Evolutionary conservation across 1,140 invertebrate genomes (phyloP).

Genomic region (Thereuonema tuberculata): DNA sequence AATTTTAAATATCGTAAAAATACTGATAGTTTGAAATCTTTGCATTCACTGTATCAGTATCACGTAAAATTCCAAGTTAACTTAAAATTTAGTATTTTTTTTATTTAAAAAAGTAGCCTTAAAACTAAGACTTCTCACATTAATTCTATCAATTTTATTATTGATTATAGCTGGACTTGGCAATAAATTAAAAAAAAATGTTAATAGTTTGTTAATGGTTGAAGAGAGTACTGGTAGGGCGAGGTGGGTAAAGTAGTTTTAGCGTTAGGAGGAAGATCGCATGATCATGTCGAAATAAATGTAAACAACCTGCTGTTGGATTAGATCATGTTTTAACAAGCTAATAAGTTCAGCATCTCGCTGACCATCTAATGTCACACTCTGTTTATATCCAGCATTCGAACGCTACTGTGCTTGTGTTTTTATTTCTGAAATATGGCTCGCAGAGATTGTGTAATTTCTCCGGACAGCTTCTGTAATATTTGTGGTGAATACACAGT

Average conservation of each 20-base stretch:
- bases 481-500: conserved; percentile 10
- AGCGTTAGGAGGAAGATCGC: neutral
- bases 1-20: no score
- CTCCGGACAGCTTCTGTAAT: conserved; percentile 8
- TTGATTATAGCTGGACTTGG: neutral
- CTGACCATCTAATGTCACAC: neutral
- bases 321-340: conserved; percentile 5
- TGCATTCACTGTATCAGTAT: no score
- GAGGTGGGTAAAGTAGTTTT: neutral
- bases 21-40: no score
- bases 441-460: conserved; percentile 5
- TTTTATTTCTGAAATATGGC: conserved; percentile 7
- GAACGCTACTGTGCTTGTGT: conserved; percentile 5
- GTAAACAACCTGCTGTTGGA: neutral
- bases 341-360: conserved; percentile 1
- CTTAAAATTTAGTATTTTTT: neutral
- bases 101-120: neutral
- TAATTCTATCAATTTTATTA: neutral
- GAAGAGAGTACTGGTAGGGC: neutral
- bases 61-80: neutral
- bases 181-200: neutral
- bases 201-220: neutral
- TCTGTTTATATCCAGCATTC: conserved; percentile 5
- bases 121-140: neutral
- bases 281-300: neutral